phyloP scores from a whole-genome alignment of 1,140 invertebrate genomes.

The Aporrectodea caliginosa region DNA sequence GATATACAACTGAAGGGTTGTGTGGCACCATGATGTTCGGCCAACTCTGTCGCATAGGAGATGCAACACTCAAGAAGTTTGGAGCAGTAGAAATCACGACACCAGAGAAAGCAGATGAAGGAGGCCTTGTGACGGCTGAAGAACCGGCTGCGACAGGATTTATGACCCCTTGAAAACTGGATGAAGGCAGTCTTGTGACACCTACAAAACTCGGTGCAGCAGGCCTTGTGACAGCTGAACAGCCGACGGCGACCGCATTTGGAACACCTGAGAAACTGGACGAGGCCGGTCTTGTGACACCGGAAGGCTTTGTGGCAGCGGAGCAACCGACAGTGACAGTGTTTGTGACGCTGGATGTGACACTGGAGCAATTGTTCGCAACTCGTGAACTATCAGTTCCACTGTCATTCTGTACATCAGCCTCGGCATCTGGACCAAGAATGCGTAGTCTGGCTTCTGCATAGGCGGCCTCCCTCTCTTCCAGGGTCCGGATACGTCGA shows the following conservation, averaged over 20 bases:
- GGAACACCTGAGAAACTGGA: too few species aligned
- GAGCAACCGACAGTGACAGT: too few species aligned
- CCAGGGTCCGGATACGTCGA: slow-evolving; percentile 16
- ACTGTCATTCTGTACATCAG: not conserved
- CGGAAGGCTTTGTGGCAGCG: too few species aligned
- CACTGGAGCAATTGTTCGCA: too few species aligned
- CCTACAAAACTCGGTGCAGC: not conserved
- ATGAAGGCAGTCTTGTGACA: not conserved
- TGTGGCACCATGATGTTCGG: too few species aligned
- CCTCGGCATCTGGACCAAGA: slow-evolving; percentile 11
- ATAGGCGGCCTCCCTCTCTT: slow-evolving; percentile 32
- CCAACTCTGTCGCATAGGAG: too few species aligned
- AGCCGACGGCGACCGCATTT: too few species aligned
- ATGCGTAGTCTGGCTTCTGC: slow-evolving; percentile 28
- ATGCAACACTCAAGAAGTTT: not conserved
- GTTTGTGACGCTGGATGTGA: too few species aligned
- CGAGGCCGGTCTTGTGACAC: too few species aligned
- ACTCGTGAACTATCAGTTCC: not conserved
- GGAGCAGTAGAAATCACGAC: not conserved
- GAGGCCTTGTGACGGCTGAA: not conserved
- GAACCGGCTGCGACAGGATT: not conserved
- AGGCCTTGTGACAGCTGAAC: not conserved
- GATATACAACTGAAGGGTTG: too few species aligned
- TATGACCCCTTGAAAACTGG: not conserved
- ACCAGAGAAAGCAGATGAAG: not conserved